A percentile compares a stretch with the other conserved stretches of the same genome.
Conservation (phyloP, 2,113 vertebrate genomes). For the Charina bottae region DNA sequence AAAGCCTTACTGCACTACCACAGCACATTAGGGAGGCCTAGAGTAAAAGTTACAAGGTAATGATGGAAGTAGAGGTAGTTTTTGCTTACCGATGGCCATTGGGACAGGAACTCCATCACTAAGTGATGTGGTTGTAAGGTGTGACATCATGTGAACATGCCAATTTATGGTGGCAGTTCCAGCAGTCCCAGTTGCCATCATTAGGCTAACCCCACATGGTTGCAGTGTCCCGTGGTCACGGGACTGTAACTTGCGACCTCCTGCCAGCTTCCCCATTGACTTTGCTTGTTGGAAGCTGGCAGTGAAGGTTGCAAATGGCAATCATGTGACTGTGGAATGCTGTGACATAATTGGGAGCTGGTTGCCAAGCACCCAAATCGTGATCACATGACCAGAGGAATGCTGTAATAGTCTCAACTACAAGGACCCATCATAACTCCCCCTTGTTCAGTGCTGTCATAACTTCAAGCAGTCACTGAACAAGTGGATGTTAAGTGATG, state of each 20-base stretch:
- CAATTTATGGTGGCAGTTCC: background rate
- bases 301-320: background rate
- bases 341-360: background rate
- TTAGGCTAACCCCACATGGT: background rate
- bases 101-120: background rate
- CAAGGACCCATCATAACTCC: no score
- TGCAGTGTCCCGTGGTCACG: background rate
- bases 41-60: background rate
- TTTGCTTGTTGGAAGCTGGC: background rate
- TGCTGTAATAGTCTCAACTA: background rate
- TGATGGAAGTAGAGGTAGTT: background rate
- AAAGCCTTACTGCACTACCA: background rate
- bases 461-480: background rate
- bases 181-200: background rate
- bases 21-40: background rate
- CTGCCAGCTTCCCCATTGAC: background rate
- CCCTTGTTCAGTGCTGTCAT: background rate
- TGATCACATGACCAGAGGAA: background rate
- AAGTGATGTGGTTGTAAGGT: background rate
- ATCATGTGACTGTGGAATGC: background rate
- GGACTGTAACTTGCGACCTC: background rate
- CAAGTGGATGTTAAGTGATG: background rate
- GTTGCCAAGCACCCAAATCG: background rate
- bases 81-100: background rate
- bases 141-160: background rate